Base-by-base conservation (phyloP, 2,888 invertebrate species). In the Leptinotarsa haldemani region DNA sequence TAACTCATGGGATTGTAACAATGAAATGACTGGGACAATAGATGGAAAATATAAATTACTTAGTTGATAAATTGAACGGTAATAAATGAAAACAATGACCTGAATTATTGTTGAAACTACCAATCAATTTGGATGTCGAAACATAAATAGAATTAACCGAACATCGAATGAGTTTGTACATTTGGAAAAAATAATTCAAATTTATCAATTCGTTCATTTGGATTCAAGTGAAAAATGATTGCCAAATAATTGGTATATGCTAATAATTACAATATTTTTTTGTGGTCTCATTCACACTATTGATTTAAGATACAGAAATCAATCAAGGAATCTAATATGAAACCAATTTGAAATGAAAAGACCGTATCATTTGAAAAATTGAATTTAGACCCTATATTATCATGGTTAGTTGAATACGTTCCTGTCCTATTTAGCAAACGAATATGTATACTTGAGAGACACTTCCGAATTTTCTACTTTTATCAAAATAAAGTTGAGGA, bases 61-160 rank as follows among this genome's bases (percentile, higher is more conserved):
- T 22, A 22, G 56, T 22, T 56, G 22, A 56, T 56, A 56, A 22
- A 56, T 56, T 20, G 56, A 56, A 56, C 56, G 15, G 25, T 56
- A 56, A 56, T 20, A 20, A 56, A 56, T 13, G 56, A 22, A 56
- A 56, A 56, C 56, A 56, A 56, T 56, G 56, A 20, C 56, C 56
- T 12, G 20, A 56, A 56, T 56, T 56, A 22, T 56, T 22, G 22
- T 56, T 56, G 20, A 56, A 56, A 56, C 22, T 22, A 56, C 56
- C 56, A 56, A 56, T 56, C 56, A 56, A 56, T 56, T 56, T 20
- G 22, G 13, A 20, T 1, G 56, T 56, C 20, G 20, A 7, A 56
- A 56, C 20, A 56, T 13, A 13, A 56, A 56, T 22, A 22, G 20
- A 56, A 56, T 22, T 22, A 56, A 13, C 56, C 12, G 22, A 20